Evolutionary conservation across 2,113 vertebrate species (phyloP), one percentile per base, ranked within the genome.

Genomic region (Cochlearius cochlearius): DNA sequence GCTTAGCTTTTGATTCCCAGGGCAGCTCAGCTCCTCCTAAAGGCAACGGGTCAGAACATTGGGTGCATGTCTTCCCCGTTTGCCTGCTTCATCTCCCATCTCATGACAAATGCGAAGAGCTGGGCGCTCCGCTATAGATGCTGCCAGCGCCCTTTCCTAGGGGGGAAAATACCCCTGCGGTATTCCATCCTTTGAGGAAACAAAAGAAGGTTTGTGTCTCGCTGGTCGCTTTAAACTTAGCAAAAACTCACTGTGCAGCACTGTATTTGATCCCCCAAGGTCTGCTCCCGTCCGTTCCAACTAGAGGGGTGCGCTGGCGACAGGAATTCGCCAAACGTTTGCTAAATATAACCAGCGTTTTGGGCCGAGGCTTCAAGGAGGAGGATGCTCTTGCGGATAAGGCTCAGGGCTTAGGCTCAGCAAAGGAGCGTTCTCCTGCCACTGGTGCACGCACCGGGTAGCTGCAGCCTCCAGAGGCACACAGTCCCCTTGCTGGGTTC

Each of bases 1-100:
- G 94, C 97, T 97, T 93, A 85, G 97, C 75, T 83, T 74, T 66
- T 22, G 12, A 82, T 71, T 94, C 91, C 86, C 86, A 76, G 88
- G 77, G 86, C 64, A 81, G 85, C 73, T 72, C 95, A 69, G 90
- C 77, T 73, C 55, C 92, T 93, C 69, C 92, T 90, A 94, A 82
- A 62, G 55, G 69, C 73, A 66, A n/a, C 34, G 2, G 4, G 17
- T 21, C 68, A 59, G 55, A 29, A 26, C 39, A 22, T 3, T 4
- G 26, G 66, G 47, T 12, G 29, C 14, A 7, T 12, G 18, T 29
- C 45, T 83, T 47, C 77, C 79, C 50, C 19, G 0, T 66, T 90
- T 93, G 47, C 94, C 69, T 26, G 15, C 43, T 60, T 68, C 80
- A 47, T 36, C 75, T 86, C 82, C 79, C 62, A 15, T 8, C 81